Evolutionary conservation across 2,113 vertebrate species (phyloP).

Genomic region (Steatornis caripensis): DNA sequence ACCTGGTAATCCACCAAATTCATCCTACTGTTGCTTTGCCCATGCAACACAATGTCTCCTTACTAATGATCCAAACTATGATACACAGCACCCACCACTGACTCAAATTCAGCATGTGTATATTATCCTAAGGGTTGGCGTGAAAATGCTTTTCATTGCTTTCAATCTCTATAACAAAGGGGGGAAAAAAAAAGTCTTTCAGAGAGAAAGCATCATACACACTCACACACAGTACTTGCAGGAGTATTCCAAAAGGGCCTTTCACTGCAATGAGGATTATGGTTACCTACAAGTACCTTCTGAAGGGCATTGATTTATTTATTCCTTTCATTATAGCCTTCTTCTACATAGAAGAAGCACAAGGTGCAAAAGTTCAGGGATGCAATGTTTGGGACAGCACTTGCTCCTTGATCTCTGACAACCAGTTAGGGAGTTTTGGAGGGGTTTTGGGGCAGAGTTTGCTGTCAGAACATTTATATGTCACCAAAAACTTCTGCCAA

Average conservation of each 20-base stretch:
- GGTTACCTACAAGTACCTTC: not conserved
- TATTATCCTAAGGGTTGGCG: not conserved
- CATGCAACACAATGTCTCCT: not conserved
- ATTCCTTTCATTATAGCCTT: not conserved
- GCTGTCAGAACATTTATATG: not conserved
- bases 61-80: not conserved
- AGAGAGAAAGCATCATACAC: not conserved
- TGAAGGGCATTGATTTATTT: not conserved
- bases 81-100: not conserved
- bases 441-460: not conserved
- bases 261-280: not conserved
- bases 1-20: not conserved
- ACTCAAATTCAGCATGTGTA: not conserved
- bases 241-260: not conserved
- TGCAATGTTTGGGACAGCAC: not conserved
- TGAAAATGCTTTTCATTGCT: not conserved
- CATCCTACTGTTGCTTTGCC: not conserved
- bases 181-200: not conserved
- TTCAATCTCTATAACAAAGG: not conserved
- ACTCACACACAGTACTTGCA: accelerated
- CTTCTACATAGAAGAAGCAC: not conserved
- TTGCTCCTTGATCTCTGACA: not conserved
- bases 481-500: not conserved
- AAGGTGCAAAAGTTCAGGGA: not conserved
- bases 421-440: accelerated